Conservation (phyloP, 2,113 vertebrate species). For the Heloderma charlesbogerti region DNA sequence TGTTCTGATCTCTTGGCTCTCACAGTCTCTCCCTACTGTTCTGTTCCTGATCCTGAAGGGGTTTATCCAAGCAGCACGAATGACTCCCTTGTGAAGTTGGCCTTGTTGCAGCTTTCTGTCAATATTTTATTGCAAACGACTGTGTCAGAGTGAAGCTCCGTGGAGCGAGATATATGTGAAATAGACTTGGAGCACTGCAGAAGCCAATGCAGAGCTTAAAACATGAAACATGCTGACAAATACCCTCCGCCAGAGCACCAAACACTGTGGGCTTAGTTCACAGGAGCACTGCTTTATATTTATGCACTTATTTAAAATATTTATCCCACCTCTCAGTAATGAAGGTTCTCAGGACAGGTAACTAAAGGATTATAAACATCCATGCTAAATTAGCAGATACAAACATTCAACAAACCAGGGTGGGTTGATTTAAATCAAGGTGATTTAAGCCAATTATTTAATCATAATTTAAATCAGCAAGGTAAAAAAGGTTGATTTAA, state of each 20-base stretch:
- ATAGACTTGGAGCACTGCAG: not conserved
- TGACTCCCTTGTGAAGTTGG: constrained; percentile 7
- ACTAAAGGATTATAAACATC: too few relatives aligned
- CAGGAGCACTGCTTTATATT: not conserved
- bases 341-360: not conserved
- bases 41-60: constrained; percentile 16
- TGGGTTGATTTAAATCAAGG: too few relatives aligned
- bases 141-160: not conserved
- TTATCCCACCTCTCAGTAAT: not conserved
- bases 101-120: constrained; percentile 16
- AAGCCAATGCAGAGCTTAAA: not conserved
- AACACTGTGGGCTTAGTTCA: too few relatives aligned
- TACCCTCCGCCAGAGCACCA: not conserved
- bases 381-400: not conserved
- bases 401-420: not conserved
- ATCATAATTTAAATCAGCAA: too few relatives aligned
- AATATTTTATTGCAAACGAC: constrained; percentile 22
- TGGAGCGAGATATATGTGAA: not conserved
- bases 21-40: not conserved
- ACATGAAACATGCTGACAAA: not conserved
- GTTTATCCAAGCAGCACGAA: constrained; percentile 51
- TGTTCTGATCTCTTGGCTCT: not conserved
- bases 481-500: too few relatives aligned
- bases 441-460: too few relatives aligned
- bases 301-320: not conserved